Evolutionary conservation across 2,113 vertebrate genomes (phyloP), one percentile per base, ranked within the genome.

Genomic region (Mesembrinibis cayennensis): DNA sequence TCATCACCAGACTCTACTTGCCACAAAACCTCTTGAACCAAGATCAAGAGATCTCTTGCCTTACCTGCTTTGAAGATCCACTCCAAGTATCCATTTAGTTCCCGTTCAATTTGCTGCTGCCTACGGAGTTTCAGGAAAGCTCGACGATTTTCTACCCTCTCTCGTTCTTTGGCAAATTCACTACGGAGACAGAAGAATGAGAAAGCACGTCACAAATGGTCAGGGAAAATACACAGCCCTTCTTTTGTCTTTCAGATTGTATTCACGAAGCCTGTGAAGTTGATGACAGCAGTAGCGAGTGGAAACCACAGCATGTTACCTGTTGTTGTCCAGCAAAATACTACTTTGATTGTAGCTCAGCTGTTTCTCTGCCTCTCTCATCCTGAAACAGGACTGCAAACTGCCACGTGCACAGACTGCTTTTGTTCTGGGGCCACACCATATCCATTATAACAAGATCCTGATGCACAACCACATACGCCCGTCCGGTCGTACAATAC

Each of bases 1-100:
- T 30, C 70, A n/a, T 5, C 78, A 19, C 3, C 66, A 56, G 36
- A 3, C 16, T 53, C 26, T 13, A 4, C 6, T 6, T 18, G n/a
- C 16, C 92, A 87, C 71, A 21, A 4, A 56, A 27, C 38, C 20
- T 5, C 6, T 0, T 3, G 52, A 34, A 6, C 8, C 26, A 15
- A 23, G 29, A 5, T 4, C 4, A 21, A 34, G 26, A 30, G 50
- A 1, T 4, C 5, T 38, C 44, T 70, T 4, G 70, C 59, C 98
- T 98, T 76, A 99, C 99, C 99, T 72, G 99, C 99, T 98, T 99
- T 99, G 96, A 99, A 99, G 97, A 99, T 99, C 99, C 99, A 99
- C 95, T 99, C 99, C 96, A 99, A 97, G 97, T 99, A 99, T 0
- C 99, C 99, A 0, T 99, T 99, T 34, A 99, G 98, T 70, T 99